phyloP scores from a whole-genome alignment of 2,797 vertebrate species.

The Acridotheres tristis region DNA sequence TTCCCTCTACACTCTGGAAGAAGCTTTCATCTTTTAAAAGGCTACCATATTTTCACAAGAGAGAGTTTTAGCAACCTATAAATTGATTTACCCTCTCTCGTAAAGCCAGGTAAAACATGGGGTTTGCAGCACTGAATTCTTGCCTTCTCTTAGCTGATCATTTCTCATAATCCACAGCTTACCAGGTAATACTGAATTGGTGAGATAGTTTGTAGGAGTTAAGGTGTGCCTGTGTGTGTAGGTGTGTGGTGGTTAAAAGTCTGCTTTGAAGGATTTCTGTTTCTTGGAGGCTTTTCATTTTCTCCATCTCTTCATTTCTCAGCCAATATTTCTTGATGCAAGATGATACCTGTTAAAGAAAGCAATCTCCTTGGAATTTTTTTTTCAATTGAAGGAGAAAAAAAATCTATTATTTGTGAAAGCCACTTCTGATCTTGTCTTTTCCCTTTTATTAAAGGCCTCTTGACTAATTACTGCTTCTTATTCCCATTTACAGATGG shows the following conservation, averaged over 20 bases:
- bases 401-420: not conserved
- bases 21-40: not conserved
- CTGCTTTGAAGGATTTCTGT: not conserved
- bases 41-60: not conserved
- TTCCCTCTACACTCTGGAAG: not conserved
- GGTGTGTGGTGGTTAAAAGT: not conserved
- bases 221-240: not conserved
- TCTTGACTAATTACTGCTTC: not conserved
- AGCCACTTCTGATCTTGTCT: not conserved
- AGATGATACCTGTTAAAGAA: not conserved
- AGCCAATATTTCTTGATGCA: not conserved
- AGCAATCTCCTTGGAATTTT: not conserved
- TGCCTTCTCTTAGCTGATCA: not conserved
- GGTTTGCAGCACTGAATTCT: not conserved
- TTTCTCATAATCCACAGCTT: not conserved
- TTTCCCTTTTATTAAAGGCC: not conserved
- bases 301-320: not conserved
- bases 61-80: not conserved
- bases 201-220: not conserved
- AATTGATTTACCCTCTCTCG: not conserved
- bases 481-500: not conserved
- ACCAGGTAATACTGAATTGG: not conserved
- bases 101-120: not conserved
- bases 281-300: not conserved
- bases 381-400: not conserved